These are phyloP conservation scores for Bombus waltoni DNA, from an alignment of 1,140 invertebrate species.

Conservation along the genomic window DNA sequence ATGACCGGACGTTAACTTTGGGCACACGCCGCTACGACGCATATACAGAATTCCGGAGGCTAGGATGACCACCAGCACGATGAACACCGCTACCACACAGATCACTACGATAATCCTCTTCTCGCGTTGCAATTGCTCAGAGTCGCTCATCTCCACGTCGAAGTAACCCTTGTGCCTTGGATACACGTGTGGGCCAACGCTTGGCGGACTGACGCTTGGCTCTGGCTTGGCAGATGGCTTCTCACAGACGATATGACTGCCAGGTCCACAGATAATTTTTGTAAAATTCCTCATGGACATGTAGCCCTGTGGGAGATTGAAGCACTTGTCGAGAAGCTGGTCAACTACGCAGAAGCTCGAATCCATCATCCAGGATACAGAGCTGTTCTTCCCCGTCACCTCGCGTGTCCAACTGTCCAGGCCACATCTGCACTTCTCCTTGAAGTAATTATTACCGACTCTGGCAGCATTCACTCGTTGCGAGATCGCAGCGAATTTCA, in stretches of 20 bases:
- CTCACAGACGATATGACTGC: conserved; percentile 75
- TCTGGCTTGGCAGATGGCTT: conserved; percentile 69
- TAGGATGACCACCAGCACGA: conserved; percentile 82
- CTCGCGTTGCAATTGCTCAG: conserved; percentile 78
- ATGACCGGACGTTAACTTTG: conserved; percentile 76
- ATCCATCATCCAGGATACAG: conserved; percentile 79
- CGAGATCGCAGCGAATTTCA: conserved; percentile 84
- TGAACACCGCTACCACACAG: conserved; percentile 81
- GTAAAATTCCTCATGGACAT: conserved; percentile 86
- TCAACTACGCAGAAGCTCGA: conserved; percentile 86
- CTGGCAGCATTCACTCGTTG: conserved; percentile 80
- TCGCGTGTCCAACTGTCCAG: conserved; percentile 83
- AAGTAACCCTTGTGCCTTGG: conserved; percentile 77
- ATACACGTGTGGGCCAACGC: conserved; percentile 79
- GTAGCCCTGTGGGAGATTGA: conserved; percentile 85
- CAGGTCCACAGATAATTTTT: conserved; percentile 83
- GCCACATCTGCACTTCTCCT: conserved; percentile 85
- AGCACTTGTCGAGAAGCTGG: conserved; percentile 84
- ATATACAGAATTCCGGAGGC: conserved; percentile 83
- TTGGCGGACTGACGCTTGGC: conserved; percentile 77
- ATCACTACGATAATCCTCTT: conserved; percentile 81
- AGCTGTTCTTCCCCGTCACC: conserved; percentile 79
- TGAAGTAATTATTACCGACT: conserved; percentile 86
- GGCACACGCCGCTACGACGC: conserved; percentile 83
- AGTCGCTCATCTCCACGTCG: conserved; percentile 79